These are phyloP conservation scores for Sminthopsis crassicaudata DNA, from an alignment of 2,113 vertebrate species.

Conservation along the genomic window DNA sequence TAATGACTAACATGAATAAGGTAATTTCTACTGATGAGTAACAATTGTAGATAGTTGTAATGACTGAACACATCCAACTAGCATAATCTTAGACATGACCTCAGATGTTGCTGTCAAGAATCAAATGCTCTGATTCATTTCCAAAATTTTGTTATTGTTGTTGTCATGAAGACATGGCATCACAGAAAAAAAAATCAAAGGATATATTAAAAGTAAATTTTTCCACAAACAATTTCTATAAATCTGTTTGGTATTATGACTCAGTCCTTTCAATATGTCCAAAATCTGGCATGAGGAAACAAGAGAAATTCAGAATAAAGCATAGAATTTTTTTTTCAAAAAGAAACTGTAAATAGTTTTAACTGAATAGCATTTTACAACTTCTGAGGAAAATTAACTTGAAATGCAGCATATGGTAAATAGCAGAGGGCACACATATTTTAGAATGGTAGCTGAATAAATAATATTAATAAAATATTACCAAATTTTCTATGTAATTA, in stretches of 20 bases:
- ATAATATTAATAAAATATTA: constrained; percentile 74
- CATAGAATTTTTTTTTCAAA: constrained; percentile 34
- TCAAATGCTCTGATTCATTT: constrained; percentile 53
- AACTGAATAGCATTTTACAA: constrained; percentile 73
- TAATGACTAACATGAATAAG: constrained; percentile 26
- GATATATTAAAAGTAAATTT: neutral
- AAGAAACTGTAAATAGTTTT: constrained; percentile 67
- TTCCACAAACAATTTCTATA: constrained; percentile 48
- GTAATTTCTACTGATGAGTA: constrained; percentile 2
- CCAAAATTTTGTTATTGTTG: neutral
- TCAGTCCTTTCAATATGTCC: constrained; percentile 46
- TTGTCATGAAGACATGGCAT: neutral
- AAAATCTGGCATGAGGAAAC: constrained; percentile 62
- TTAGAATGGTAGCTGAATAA: constrained; percentile 72
- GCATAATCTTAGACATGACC: constrained; percentile 1
- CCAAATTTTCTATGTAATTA: constrained; percentile 75
- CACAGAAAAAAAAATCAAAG: neutral
- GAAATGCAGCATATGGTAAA: constrained; percentile 63
- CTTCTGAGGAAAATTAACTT: constrained; percentile 70
- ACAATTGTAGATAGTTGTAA: neutral
- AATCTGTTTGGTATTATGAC: constrained; percentile 48
- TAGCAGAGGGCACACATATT: constrained; percentile 59
- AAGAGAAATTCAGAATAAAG: constrained; percentile 68
- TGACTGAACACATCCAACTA: neutral
- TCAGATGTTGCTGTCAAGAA: constrained; percentile 25